Percentiles rank a stretch among this genome's conserved stretches.
These are phyloP conservation scores for Acinonyx jubatus DNA, from an alignment of 2,113 vertebrate species.

Conservation along the genomic window DNA sequence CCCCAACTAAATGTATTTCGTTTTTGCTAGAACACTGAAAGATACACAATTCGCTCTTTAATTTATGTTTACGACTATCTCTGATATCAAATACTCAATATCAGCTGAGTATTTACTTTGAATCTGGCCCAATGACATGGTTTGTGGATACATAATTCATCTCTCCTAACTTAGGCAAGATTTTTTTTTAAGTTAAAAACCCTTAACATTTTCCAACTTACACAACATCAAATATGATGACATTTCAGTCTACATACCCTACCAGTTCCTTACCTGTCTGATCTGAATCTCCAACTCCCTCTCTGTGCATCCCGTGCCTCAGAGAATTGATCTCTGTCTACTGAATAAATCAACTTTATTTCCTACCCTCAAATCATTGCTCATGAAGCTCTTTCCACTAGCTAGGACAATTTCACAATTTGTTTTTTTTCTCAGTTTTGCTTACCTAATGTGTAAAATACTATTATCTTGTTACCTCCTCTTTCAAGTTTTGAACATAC, in stretches of 20 bases:
- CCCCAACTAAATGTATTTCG: not conserved
- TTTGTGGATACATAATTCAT: not conserved
- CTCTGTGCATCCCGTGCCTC: rapidly evolving
- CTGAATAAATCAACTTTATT: not conserved
- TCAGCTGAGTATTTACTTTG: slow-evolving; percentile 1
- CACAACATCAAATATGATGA: not conserved
- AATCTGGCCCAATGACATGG: not conserved
- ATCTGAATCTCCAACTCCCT: not conserved
- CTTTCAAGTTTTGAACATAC: not conserved
- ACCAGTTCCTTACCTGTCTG: not conserved
- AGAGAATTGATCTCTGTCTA: not conserved
- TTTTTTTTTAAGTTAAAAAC: not conserved
- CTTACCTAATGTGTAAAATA: slow-evolving; percentile 4
- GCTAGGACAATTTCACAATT: not conserved
- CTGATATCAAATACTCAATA: slow-evolving; percentile 1
- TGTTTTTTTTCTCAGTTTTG: no score
- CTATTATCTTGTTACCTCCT: not conserved
- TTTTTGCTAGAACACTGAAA: not conserved
- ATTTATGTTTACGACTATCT: not conserved
- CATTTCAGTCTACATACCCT: not conserved
- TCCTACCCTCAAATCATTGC: not conserved
- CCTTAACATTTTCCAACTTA: not conserved
- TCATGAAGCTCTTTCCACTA: not conserved
- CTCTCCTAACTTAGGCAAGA: not conserved
- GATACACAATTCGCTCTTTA: not conserved